Base-by-base conservation (phyloP, 2,888 invertebrate genomes). In the Sarcophaga carnaria region DNA sequence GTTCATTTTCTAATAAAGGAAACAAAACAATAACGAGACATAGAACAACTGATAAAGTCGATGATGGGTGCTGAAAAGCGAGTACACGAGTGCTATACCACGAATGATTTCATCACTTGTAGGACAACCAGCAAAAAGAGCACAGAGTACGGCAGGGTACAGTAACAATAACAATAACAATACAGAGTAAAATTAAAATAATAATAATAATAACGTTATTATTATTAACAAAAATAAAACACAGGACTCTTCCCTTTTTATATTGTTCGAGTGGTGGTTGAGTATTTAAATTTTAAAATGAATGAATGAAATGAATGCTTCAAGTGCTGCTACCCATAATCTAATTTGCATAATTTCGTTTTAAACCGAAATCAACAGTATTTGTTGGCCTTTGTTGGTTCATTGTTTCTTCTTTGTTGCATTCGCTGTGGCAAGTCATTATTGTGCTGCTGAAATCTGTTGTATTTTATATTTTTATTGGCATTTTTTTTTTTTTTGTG, bases 101-200 rank as follows among this genome's bases (percentile, higher is more conserved):
- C 70, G 54, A 75, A 67, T 72, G 76, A 85, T 82, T 85, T 88
- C 76, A 86, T 85, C 83, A 88, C 88, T 54, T 54, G 1, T 17
- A 17, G 82, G 88, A 87, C 88, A 85, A 84, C 64, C 84, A 67
- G 88, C n/a, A 6, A 4, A 62, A 70, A 62, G 3, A 6, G n/a
- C 14, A 5, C 12, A 59, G 20, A 10, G 8, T 10, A 37, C 10
- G 37, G 8, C 37, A 2, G 37, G 3, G 10, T 2, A 10, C 20
- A 27, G 45, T 20, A 69, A 22, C 69, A 70, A 54, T 3, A 27
- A 64, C 27, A 37, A 12, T 17, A 63, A 70, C 60, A 72, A 54
- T 74, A 74, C 78, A 54, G 67, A 76, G 80, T 80, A 62, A 78
- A 90, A 91, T 90, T 90, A 89, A 78, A 90, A 91, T 90, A 90